Evolutionary conservation across 2,888 invertebrate genomes (phyloP), one percentile per base, ranked within the genome.

Genomic region (Ramazzottius varieornatus): DNA sequence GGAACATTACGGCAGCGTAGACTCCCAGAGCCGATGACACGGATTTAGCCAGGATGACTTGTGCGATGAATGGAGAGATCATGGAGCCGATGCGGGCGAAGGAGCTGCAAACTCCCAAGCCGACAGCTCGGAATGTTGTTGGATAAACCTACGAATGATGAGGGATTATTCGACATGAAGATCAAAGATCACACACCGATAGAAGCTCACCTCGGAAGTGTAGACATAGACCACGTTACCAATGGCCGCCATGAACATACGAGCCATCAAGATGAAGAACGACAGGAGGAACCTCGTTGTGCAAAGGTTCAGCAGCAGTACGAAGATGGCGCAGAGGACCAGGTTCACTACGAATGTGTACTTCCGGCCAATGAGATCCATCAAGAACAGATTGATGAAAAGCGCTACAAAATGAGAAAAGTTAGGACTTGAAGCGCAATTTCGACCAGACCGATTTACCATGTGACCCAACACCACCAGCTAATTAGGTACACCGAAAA

Each of bases 381-480:
- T 72, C 29, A 74, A 70, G 2, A 73, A 54, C 67, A 74, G 68
- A 66, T 76, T 75, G 33, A 75, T 66, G 2, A 75, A 75, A 24
- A 75, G 70, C 46, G 72, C 75, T 75, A 71, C 4, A 16, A 63
- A 72, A 66, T 13, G n/a, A 67, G 46, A 68, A 34, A 46, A 64
- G 16, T 66, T n/a, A n/a, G n/a, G n/a, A n/a, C n/a, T n/a, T n/a
- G n/a, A n/a, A n/a, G n/a, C 16, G 13, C 13, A 33, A 32, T n/a
- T 13, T 13, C 20, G 64, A 40, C 16, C 8, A 32, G 16, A 33
- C n/a, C n/a, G n/a, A n/a, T n/a, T n/a, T n/a, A n/a, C n/a, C n/a
- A n/a, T 65, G 8, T 32, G 8, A 63, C n/a, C 4, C 16, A 46
- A 32, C 32, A 66, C n/a, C 16, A n/a, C n/a, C n/a, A n/a, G n/a